Evolutionary conservation across 2,888 invertebrate species (phyloP), one percentile per base, ranked within the genome.

Genomic region (Phymatocera aterrima): DNA sequence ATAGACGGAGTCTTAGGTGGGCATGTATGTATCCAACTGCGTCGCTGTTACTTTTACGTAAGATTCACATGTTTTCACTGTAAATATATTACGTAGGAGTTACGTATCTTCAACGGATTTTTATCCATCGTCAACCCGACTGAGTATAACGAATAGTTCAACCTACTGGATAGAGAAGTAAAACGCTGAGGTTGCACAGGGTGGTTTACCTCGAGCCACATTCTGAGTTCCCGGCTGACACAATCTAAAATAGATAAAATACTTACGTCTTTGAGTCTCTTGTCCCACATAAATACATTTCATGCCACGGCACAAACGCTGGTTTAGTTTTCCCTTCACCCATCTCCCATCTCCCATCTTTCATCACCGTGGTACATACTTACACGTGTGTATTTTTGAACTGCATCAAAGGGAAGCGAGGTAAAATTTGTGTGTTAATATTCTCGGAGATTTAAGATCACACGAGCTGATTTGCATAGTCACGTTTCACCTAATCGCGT

Each of bases 161-260:
- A 18, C 61, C 61, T 10, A 18, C 37, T n/a, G 37, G 18, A 21
- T 64, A 64, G 34, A 34, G 37, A 64, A 64, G 34, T 64, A 37
- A 18, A 37, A 21, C 18, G 61, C 61, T 64, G 61, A 64, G 61
- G 34, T 64, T 64, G 61, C 61, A 64, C 37, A 37, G 18, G 61
- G 37, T 18, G 61, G 61, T n/a, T 64, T 64, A 37, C 6, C 61
- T 37, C 61, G 15, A 37, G 37, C 61, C 61, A 37, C 37, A 64
- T 64, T 64, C 37, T n/a, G 61, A 64, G 37, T 64, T 64, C 37
- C 61, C 34, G 37, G 61, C 61, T 64, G 61, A 64, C 61, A 64
- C 61, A 31, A 64, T 64, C 34, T 64, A 64, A 64, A 64, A 64
- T 37, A 37, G 34, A 64, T 64, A 64, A 28, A 28, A 15, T 28